Percentiles rank a stretch among this genome's conserved stretches.
Evolutionary conservation across 1,140 invertebrate species (phyloP).

Genomic region (Telenomus remus): DNA sequence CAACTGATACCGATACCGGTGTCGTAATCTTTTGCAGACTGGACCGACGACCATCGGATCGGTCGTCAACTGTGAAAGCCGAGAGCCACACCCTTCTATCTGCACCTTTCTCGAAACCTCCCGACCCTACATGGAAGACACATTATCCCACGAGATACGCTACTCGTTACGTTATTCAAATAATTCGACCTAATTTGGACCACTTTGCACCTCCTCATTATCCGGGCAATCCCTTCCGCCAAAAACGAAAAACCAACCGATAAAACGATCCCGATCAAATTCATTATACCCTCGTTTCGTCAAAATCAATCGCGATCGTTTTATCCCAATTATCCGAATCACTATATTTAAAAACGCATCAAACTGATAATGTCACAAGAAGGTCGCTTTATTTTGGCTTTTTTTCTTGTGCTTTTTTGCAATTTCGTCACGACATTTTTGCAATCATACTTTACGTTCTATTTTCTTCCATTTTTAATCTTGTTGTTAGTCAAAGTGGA

Average conservation of each 20-base stretch:
- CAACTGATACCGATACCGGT: constrained; percentile 43
- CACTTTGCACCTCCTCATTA: constrained; percentile 17
- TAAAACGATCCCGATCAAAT: background rate
- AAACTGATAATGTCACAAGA: no score
- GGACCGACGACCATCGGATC: constrained; percentile 51
- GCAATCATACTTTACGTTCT: no score
- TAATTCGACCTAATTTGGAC: constrained; percentile 17
- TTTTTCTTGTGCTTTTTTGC: no score
- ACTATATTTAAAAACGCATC: no score
- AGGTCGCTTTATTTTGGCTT: no score
- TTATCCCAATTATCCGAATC: no score
- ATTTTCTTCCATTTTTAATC: no score
- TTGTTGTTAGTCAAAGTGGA: no score
- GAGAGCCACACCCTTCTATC: constrained; percentile 47
- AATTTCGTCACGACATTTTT: no score
- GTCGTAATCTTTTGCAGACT: constrained; percentile 50
- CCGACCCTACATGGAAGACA: constrained; percentile 40
- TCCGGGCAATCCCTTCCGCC: background rate
- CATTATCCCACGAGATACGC: constrained; percentile 25
- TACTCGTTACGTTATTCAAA: constrained; percentile 34
- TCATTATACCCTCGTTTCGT: no score
- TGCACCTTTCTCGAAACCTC: constrained; percentile 50
- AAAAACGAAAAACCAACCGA: background rate
- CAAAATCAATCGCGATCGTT: no score
- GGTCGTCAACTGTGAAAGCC: constrained; percentile 52